phyloP scores from a whole-genome alignment of 2,113 vertebrate genomes.

The Sylvilagus bachmani region DNA sequence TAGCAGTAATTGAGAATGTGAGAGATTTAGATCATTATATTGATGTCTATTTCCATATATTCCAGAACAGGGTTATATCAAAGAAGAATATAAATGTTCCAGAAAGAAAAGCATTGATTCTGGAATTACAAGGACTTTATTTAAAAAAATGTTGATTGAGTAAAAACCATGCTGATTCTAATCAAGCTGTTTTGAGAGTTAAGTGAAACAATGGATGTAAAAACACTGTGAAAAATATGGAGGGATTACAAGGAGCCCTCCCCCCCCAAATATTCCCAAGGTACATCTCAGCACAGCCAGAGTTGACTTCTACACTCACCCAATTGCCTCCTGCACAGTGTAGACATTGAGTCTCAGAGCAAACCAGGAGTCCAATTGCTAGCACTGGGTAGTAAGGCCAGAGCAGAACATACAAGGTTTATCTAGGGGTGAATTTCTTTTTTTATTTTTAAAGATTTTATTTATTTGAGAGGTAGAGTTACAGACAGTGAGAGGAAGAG shows the following conservation, averaged over 20 bases:
- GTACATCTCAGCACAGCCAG: neutral
- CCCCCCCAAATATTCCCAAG: neutral
- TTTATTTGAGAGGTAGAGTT: too few relatives aligned
- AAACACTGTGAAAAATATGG: neutral
- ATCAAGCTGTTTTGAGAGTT: neutral
- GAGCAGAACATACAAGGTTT: neutral
- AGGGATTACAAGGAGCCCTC: neutral
- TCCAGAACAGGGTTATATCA: neutral
- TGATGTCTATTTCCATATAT: neutral
- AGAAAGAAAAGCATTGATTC: neutral
- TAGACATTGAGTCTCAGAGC: neutral
- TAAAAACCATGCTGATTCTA: neutral
- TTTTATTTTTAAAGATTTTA: too few relatives aligned
- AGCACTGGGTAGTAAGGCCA: neutral
- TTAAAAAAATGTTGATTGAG: neutral
- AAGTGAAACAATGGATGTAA: neutral
- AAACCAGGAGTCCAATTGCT: neutral
- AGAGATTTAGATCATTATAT: neutral
- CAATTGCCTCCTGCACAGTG: rapidly evolving
- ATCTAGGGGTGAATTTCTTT: neutral
- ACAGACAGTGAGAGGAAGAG: too few relatives aligned
- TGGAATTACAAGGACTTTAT: neutral
- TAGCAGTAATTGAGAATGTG: neutral
- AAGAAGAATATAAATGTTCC: neutral
- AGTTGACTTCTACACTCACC: neutral